These are phyloP conservation scores for Meganola albula DNA, from an alignment of 2,888 invertebrate genomes.

Conservation along the genomic window DNA sequence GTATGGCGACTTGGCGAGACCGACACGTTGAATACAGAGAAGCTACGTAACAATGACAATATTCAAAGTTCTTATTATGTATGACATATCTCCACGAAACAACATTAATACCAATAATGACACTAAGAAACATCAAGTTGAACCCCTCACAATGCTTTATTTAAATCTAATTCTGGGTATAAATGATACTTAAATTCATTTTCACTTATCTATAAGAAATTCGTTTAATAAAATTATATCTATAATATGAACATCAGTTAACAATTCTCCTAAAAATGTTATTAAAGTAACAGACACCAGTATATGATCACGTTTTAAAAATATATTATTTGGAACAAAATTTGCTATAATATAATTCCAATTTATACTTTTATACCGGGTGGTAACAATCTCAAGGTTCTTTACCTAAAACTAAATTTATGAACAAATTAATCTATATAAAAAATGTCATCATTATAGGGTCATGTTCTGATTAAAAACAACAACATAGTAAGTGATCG, in stretches of 20 bases:
- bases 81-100: conserved; percentile 52
- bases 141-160: conserved; percentile 56
- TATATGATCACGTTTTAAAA: conserved; percentile 47
- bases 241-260: conserved; percentile 52
- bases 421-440: conserved; percentile 67
- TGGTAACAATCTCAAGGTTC: conserved; percentile 74
- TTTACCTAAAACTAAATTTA: conserved; percentile 69
- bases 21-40: conserved; percentile 40
- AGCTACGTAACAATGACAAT: conserved; percentile 52
- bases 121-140: conserved; percentile 62
- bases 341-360: conserved; percentile 46
- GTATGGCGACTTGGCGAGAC: conserved; percentile 25
- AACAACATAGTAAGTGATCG: conserved; percentile 44
- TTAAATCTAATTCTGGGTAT: conserved; percentile 48
- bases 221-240: conserved; percentile 55
- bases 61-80: conserved; percentile 41
- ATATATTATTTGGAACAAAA: conserved; percentile 46
- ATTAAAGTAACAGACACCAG: conserved; percentile 62
- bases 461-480: conserved; percentile 60
- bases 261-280: conserved; percentile 58
- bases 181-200: conserved; percentile 57
- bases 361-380: conserved; percentile 58
- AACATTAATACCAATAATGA: conserved; percentile 55
- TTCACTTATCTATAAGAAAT: conserved; percentile 62
- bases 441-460: conserved; percentile 68